These are phyloP conservation scores for Maccullochella peelii DNA, from an alignment of 2,113 vertebrate genomes.

Conservation along the genomic window DNA sequence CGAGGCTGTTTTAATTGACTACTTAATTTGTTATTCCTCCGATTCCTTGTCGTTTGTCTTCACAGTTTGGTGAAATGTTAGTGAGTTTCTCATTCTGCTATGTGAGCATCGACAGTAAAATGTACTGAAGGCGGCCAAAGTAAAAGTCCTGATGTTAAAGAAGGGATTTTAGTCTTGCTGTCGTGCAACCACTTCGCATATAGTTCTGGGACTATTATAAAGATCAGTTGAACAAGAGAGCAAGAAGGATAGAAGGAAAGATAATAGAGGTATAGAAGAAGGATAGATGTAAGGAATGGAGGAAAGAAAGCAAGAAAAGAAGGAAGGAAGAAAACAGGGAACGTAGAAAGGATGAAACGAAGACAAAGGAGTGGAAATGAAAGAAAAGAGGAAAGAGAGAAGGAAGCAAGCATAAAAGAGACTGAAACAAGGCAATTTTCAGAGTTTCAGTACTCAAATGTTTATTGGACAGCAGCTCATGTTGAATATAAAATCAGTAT, in stretches of 20 bases:
- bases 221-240: neutral
- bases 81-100: neutral
- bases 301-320: neutral
- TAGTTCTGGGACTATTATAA: neutral
- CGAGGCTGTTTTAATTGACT: constrained; percentile 17
- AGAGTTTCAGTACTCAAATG: neutral
- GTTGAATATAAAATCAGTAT: neutral
- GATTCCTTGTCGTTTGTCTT: neutral
- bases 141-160: neutral
- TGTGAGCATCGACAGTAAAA: neutral
- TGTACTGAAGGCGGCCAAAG: neutral
- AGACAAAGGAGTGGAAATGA: neutral
- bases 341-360: neutral
- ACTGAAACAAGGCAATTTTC: neutral
- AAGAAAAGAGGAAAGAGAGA: neutral
- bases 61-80: constrained; percentile 7
- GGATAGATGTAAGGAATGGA: neutral
- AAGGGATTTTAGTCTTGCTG: neutral
- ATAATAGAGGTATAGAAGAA: neutral
- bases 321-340: neutral
- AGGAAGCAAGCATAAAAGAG: neutral
- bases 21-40: neutral
- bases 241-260: neutral
- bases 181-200: neutral
- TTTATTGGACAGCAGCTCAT: neutral